Base-by-base conservation (phyloP, 2,888 invertebrate species). In the Galeruca laticollis region DNA sequence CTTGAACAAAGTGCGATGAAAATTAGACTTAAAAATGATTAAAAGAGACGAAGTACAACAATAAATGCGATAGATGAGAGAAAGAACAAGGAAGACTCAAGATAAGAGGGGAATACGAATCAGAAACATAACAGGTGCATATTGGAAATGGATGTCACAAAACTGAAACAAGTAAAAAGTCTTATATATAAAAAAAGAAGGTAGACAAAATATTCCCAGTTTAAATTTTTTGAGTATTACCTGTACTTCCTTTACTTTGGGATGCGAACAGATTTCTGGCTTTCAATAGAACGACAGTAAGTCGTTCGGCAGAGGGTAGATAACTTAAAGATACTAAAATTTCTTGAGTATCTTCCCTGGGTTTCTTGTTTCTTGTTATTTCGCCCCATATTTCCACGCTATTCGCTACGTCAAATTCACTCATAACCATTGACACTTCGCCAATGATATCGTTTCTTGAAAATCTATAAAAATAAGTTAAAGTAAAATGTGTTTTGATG, bases 391-490 rank as follows among this genome's bases (percentile, higher is more conserved):
- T 92, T 86, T 96, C 92, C 18, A 92, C 89, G 40, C 91, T 91
- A 10, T 92, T 91, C 0, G 92, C 91, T 20, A 95, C 89, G 81
- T 95, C 94, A 59, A 95, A 90, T 43, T 93, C 92, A 26, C 91
- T 91, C 79, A 96, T 89, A 0, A 90, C 89, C 68, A 96, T 91
- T 75, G 92, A 89, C 31, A 85, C 93, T 70, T 78, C 72, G 15
- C 96, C 96, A 79, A 95, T 93, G 18, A 94, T 91, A 84, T 95
- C 96, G 84, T 95, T 95, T 64, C 95, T 91, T 15, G 95, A 95
- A 86, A 93, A 96, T 60, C 71, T 71, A 31, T 15, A 11, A 61
- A 51, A 49, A 40, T 3, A 52, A n/a, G n/a, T n/a, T n/a, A n/a
- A n/a, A n/a, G 26, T 1, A 26, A 5, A 26, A 26, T 26, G 3